These are phyloP conservation scores for Bombus affinis DNA, from an alignment of 1,140 invertebrate species.

Conservation along the genomic window DNA sequence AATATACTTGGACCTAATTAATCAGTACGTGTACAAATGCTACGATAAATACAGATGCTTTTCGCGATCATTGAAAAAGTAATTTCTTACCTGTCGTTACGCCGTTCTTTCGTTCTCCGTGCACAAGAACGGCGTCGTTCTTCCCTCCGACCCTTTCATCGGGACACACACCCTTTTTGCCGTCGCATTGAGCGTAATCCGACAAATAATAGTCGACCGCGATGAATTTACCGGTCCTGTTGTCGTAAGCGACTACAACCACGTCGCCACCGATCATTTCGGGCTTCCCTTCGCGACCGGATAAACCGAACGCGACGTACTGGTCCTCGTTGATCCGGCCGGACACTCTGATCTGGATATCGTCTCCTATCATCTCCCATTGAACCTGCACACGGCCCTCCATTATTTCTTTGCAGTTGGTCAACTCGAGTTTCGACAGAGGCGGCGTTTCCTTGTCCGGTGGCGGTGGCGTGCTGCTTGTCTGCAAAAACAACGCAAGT, in stretches of 20 bases:
- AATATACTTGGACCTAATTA: too few relatives aligned
- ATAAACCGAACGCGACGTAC: slow-evolving; percentile 94
- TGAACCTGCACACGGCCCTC: slow-evolving; percentile 90
- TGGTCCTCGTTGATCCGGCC: slow-evolving; percentile 91
- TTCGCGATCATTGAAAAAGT: too few relatives aligned
- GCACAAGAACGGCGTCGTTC: slow-evolving; percentile 90
- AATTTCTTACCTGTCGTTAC: slow-evolving; percentile 85
- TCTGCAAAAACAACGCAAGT: slow-evolving; percentile 81
- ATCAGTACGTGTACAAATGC: too few relatives aligned
- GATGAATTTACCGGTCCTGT: slow-evolving; percentile 86
- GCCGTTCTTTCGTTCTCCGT: slow-evolving; percentile 89
- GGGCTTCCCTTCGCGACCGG: slow-evolving; percentile 87
- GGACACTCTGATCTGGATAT: slow-evolving; percentile 89
- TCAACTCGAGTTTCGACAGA: slow-evolving; percentile 80
- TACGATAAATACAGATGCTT: too few relatives aligned
- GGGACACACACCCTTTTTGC: slow-evolving; percentile 92
- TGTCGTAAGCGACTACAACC: slow-evolving; percentile 91
- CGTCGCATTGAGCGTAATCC: slow-evolving; percentile 91
- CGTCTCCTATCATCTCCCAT: slow-evolving; percentile 90
- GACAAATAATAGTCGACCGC: slow-evolving; percentile 94
- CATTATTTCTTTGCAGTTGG: slow-evolving; percentile 91
- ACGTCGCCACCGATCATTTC: slow-evolving; percentile 92
- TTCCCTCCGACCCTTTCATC: slow-evolving; percentile 91
- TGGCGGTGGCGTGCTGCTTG: slow-evolving; percentile 86
- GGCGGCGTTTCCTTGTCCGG: slow-evolving; percentile 68